Conservation (phyloP, 2,797 vertebrate genomes). For the Leptoclinus maculatus region DNA sequence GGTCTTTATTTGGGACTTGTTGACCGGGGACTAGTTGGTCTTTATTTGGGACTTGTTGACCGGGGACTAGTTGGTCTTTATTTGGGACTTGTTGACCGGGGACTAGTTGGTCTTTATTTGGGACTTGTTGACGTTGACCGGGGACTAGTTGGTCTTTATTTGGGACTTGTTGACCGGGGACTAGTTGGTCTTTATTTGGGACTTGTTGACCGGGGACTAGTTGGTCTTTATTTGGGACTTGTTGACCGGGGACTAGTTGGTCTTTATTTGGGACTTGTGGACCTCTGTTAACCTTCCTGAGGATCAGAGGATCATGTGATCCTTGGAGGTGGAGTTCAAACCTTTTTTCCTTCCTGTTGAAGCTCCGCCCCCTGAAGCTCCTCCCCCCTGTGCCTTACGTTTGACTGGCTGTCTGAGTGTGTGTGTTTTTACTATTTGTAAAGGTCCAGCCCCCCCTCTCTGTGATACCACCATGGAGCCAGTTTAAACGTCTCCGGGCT, state of each 20-base stretch:
- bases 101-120: no score
- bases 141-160: background rate
- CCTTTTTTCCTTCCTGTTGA: constrained; percentile 13
- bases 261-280: background rate
- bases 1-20: background rate
- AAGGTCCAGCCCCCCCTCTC: background rate
- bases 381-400: constrained; percentile 62
- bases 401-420: constrained; percentile 16
- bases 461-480: no score
- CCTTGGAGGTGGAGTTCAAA: constrained; percentile 8
- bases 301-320: constrained; percentile 14
- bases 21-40: background rate
- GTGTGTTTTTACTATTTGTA: background rate
- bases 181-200: background rate
- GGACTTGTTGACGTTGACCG: background rate
- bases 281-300: background rate
- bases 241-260: no score
- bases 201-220: no score
- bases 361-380: constrained; percentile 34
- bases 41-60: background rate
- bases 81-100: no score
- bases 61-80: background rate
- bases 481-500: no score
- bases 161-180: background rate
- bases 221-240: background rate